Percentiles rank a stretch among this genome's conserved stretches.
Evolutionary conservation across 2,888 invertebrate genomes (phyloP).

Genomic region (Drosophila prostipennis): DNA sequence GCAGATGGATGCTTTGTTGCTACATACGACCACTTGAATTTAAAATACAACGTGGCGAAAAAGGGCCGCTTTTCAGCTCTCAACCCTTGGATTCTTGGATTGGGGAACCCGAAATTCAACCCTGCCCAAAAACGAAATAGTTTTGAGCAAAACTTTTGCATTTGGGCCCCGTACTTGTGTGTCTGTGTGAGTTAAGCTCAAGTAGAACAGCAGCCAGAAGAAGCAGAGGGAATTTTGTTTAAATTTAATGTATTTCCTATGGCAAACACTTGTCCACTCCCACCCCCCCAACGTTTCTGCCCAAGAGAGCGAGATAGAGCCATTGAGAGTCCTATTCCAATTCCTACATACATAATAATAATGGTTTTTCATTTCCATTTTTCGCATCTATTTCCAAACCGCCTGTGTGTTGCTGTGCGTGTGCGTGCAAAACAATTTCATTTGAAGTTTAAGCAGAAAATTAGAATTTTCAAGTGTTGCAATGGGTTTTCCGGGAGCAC

Average conservation of each 20-base stretch:
- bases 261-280: conserved; percentile 61
- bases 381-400: conserved; percentile 54
- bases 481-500: conserved; percentile 53
- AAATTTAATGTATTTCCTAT: conserved; percentile 83
- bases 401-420: conserved; percentile 7
- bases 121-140: conserved; percentile 65
- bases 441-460: conserved; percentile 75
- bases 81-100: conserved; percentile 22
- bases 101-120: conserved; percentile 39
- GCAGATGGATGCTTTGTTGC: conserved; percentile 45
- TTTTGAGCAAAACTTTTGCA: conserved; percentile 75
- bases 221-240: conserved; percentile 69
- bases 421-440: conserved; percentile 72
- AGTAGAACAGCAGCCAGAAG: conserved; percentile 47
- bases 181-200: conserved; percentile 68
- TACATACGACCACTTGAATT: conserved; percentile 80
- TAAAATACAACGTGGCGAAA: conserved; percentile 77
- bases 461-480: conserved; percentile 79
- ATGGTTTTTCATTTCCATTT: conserved; percentile 58
- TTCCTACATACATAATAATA: conserved; percentile 55
- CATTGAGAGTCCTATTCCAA: conserved; percentile 13
- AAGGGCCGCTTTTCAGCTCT: conserved; percentile 52
- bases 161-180: conserved; percentile 57
- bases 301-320: not conserved
- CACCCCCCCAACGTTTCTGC: not conserved